Evolutionary conservation across 2,888 invertebrate genomes (phyloP).

Genomic region (Andrena dorsata): DNA sequence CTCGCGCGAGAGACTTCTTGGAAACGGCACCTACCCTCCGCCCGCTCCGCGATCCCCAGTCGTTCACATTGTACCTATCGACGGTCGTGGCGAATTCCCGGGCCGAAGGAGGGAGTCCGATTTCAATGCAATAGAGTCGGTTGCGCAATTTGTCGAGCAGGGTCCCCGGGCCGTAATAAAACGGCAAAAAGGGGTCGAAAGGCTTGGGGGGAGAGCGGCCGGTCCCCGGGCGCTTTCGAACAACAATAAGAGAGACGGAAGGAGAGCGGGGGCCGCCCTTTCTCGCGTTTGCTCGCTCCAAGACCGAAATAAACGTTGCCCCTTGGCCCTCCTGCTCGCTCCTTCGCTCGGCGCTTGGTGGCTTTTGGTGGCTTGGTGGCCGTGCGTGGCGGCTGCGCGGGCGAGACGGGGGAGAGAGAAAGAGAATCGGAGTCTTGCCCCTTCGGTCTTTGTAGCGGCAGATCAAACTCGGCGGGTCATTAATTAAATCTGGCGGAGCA

Average conservation of each 20-base stretch:
- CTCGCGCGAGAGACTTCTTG: too few relatives aligned
- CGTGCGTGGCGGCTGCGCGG: conserved; percentile 17
- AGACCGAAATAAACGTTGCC: conserved; percentile 66
- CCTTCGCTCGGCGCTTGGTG: conserved; percentile 25
- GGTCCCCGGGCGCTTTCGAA: conserved; percentile 27
- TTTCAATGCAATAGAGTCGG: not conserved
- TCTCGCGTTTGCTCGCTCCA: conserved; percentile 53
- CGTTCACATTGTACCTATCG: not conserved
- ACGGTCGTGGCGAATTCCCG: not conserved
- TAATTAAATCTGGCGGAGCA: conserved; percentile 84
- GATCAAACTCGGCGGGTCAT: conserved; percentile 84
- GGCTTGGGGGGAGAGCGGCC: not conserved
- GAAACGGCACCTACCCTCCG: too few relatives aligned
- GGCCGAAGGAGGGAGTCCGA: not conserved
- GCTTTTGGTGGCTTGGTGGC: conserved; percentile 14
- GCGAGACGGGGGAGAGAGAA: conserved; percentile 30
- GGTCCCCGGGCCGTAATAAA: conserved; percentile 24
- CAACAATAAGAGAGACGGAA: conserved; percentile 46
- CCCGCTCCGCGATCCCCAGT: too few relatives aligned
- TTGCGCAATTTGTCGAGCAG: conserved; percentile 43
- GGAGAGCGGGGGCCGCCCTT: conserved; percentile 52
- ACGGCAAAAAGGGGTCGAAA: conserved; percentile 49
- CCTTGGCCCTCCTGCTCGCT: conserved; percentile 39
- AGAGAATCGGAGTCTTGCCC: conserved; percentile 47
- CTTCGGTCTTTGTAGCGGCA: conserved; percentile 80